Conservation (phyloP, 2,888 invertebrate species). For the Eulithis prunata region DNA sequence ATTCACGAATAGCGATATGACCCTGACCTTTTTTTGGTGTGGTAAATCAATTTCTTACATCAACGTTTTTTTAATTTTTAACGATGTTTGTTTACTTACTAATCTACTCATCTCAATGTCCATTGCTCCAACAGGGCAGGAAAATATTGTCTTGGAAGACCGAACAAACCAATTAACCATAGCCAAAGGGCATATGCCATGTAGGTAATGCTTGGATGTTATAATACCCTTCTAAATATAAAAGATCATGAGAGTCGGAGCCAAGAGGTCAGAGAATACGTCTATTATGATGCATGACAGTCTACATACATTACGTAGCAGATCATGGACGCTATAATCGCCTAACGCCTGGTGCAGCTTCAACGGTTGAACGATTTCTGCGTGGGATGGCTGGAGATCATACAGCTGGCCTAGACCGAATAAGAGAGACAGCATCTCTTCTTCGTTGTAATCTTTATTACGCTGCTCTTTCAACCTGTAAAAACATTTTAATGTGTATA, state of each 20-base stretch:
- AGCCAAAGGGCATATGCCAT: too few relatives aligned
- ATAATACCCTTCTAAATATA: too few relatives aligned
- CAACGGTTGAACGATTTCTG: conserved; percentile 51
- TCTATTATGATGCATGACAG: too few relatives aligned
- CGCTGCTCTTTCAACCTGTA: conserved; percentile 65
- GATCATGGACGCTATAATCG: conserved; percentile 68
- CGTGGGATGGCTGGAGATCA: conserved; percentile 57
- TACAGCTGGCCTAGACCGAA: conserved; percentile 71
- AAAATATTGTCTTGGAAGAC: background rate
- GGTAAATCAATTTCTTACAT: background rate
- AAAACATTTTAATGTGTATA: background rate
- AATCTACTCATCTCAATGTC: conserved; percentile 4
- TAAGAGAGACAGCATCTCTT: conserved; percentile 66
- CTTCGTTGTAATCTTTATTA: conserved; percentile 65
- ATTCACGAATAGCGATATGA: conserved; percentile 11
- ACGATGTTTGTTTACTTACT: background rate
- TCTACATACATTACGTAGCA: conserved; percentile 65
- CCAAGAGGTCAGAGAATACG: too few relatives aligned
- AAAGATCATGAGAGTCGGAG: too few relatives aligned
- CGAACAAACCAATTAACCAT: too few relatives aligned
- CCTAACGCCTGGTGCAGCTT: conserved; percentile 71
- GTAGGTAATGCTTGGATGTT: too few relatives aligned
- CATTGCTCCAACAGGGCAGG: too few relatives aligned
- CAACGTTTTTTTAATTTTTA: background rate
- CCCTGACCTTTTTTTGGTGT: conserved; percentile 14